Percentiles rank a stretch among this genome's conserved stretches.
These are phyloP conservation scores for Helarctos malayanus DNA, from an alignment of 2,797 vertebrate genomes.

Conservation along the genomic window DNA sequence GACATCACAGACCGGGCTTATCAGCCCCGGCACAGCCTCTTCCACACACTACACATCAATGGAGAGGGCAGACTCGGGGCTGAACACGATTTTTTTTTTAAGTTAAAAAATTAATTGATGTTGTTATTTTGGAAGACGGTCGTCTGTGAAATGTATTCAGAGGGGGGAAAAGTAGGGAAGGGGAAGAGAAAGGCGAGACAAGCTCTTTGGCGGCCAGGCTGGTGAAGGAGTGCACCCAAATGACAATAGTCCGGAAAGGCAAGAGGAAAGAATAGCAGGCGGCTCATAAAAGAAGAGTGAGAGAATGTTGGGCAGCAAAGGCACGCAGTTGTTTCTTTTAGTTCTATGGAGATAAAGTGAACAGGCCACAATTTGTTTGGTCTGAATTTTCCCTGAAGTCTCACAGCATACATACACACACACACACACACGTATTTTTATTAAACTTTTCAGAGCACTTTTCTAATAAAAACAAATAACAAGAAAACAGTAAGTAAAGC, in stretches of 20 bases:
- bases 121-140: constrained; percentile 84
- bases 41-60: constrained; percentile 55
- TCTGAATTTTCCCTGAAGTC: constrained; percentile 28
- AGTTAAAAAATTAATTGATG: constrained; percentile 88
- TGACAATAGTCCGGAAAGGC: constrained; percentile 14
- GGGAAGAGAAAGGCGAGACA: constrained; percentile 35
- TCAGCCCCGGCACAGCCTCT: constrained; percentile 84
- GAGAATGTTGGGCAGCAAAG: not conserved
- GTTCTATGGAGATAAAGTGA: not conserved
- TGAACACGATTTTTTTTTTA: constrained; percentile 64
- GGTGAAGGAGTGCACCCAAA: not conserved
- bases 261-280: not conserved
- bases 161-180: constrained; percentile 31
- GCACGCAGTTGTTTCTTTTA: not conserved
- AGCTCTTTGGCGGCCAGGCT: not conserved
- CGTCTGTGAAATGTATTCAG: constrained; percentile 72
- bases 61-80: constrained; percentile 71
- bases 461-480: constrained; percentile 1
- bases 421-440: not conserved
- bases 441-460: not conserved
- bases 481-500: not conserved
- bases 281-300: not conserved
- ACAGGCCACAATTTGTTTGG: not conserved
- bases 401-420: not conserved
- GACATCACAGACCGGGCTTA: constrained; percentile 83